Evolutionary conservation across 2,113 vertebrate genomes (phyloP).

Genomic region (Crotophaga sulcirostris): DNA sequence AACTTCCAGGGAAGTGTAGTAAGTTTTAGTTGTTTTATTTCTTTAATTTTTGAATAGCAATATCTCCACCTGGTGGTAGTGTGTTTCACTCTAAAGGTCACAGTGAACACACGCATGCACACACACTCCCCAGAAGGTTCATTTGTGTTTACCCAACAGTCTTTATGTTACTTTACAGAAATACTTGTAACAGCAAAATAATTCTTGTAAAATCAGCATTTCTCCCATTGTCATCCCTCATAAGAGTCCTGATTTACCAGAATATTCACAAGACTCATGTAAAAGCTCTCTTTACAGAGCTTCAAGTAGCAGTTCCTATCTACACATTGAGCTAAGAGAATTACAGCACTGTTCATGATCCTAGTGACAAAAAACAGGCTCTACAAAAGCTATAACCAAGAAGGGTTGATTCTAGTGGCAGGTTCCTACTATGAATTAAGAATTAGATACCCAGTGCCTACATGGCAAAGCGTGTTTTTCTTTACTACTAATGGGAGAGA

Average conservation of each 20-base stretch:
- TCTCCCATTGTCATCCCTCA: background rate
- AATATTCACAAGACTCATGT: background rate
- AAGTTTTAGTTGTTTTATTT: background rate
- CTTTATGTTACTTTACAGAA: background rate
- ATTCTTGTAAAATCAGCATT: background rate
- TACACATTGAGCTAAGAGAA: background rate
- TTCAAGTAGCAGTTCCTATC: background rate
- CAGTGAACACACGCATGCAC: accelerated
- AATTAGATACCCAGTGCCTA: background rate
- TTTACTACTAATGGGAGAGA: background rate
- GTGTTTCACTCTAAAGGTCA: background rate
- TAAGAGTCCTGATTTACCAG: background rate
- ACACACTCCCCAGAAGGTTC: background rate
- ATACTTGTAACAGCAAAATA: background rate
- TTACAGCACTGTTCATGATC: background rate
- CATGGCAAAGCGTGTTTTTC: background rate
- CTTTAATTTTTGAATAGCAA: background rate
- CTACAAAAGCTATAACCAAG: background rate
- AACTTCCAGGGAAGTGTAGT: background rate
- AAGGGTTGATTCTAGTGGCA: background rate
- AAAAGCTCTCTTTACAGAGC: background rate
- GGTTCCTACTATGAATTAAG: background rate
- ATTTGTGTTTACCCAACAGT: background rate
- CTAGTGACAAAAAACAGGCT: background rate
- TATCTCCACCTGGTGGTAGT: constrained; percentile 43